phyloP scores from a whole-genome alignment of 1,140 invertebrate genomes.

The Zaprionus ornatus region DNA sequence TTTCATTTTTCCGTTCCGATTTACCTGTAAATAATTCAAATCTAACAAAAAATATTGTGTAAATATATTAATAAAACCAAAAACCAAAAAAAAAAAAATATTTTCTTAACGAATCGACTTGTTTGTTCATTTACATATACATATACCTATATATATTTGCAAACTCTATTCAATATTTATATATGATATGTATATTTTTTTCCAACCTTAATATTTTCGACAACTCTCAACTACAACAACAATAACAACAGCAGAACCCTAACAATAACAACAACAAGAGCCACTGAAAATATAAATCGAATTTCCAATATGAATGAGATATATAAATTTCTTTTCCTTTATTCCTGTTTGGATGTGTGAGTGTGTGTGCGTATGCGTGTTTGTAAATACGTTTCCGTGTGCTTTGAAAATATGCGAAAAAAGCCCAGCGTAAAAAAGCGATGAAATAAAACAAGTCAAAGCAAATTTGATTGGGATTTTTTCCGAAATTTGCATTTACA shows the following conservation, averaged over 20 bases:
- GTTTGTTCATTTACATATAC: constrained; percentile 78
- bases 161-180: constrained; percentile 82
- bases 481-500: constrained; percentile 76
- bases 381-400: constrained; percentile 19
- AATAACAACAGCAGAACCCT: constrained; percentile 48
- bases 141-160: constrained; percentile 76
- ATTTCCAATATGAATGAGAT: constrained; percentile 42
- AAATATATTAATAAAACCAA: constrained; percentile 67
- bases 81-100: constrained; percentile 48
- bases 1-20: constrained; percentile 54
- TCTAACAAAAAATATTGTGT: constrained; percentile 57
- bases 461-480: constrained; percentile 66
- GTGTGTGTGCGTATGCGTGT: constrained; percentile 25
- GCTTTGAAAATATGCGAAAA: constrained; percentile 18
- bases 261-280: constrained; percentile 46
- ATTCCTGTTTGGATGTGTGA: constrained; percentile 19
- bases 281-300: constrained; percentile 60
- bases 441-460: constrained; percentile 1
- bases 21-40: constrained; percentile 81
- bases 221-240: constrained; percentile 51
- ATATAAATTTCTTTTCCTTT: constrained; percentile 24
- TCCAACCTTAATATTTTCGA: constrained; percentile 65
- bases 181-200: constrained; percentile 78
- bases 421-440: neutral
- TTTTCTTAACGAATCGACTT: constrained; percentile 67